Conservation (phyloP, 2,888 invertebrate genomes). For the Timema podura region DNA sequence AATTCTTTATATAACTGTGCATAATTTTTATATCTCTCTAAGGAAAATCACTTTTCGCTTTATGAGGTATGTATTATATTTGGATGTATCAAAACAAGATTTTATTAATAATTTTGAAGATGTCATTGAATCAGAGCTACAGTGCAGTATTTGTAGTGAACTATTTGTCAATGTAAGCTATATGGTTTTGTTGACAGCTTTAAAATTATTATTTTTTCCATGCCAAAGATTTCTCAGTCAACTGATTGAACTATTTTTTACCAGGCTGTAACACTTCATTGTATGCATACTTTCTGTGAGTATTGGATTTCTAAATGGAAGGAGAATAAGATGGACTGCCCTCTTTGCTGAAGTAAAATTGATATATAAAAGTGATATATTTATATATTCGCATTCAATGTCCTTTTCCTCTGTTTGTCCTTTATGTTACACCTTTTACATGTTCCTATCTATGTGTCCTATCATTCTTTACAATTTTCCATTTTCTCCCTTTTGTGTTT, state of each 20-base stretch:
- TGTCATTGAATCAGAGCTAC: slow-evolving; percentile 64
- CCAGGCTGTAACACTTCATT: slow-evolving; percentile 62
- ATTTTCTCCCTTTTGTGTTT: too few species aligned
- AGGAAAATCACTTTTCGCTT: too few species aligned
- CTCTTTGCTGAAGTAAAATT: slow-evolving; percentile 58
- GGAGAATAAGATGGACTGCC: slow-evolving; percentile 64
- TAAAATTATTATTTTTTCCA: neutral
- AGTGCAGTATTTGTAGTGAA: slow-evolving; percentile 72
- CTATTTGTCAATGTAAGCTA: slow-evolving; percentile 56
- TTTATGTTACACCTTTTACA: too few species aligned
- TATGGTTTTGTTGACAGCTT: too few species aligned
- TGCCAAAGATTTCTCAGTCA: neutral
- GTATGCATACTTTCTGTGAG: slow-evolving; percentile 71
- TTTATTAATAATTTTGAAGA: slow-evolving; percentile 48
- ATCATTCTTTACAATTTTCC: too few species aligned
- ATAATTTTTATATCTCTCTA: too few species aligned
- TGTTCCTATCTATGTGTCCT: too few species aligned
- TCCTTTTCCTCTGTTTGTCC: too few species aligned
- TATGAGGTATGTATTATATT: too few species aligned
- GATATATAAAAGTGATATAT: slow-evolving; percentile 12
- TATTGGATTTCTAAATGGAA: slow-evolving; percentile 68
- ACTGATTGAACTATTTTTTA: slow-evolving; percentile 20
- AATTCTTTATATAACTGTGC: too few species aligned
- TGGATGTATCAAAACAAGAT: slow-evolving; percentile 27
- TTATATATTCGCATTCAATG: too few species aligned